Evolutionary conservation across 2,797 vertebrate genomes (phyloP).

Genomic region (Heteromormyrus szaboi): DNA sequence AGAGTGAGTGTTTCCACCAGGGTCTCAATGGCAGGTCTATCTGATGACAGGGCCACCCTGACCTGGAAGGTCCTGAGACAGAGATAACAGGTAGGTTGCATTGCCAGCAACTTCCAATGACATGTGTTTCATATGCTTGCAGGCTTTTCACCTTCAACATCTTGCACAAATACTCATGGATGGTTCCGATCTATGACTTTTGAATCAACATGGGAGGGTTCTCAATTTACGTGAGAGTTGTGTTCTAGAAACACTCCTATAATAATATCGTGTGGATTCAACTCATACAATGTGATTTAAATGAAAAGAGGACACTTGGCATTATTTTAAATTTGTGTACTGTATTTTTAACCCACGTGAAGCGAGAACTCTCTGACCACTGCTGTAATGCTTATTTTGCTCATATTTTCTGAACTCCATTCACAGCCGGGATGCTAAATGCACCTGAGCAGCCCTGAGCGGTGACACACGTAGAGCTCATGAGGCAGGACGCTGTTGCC

Average conservation of each 20-base stretch:
- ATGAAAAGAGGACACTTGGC: neutral
- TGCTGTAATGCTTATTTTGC: neutral
- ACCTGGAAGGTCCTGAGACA: constrained; percentile 66
- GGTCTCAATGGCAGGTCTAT: constrained; percentile 56
- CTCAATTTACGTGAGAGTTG: neutral
- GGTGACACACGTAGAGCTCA: constrained; percentile 78
- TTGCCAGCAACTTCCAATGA: neutral
- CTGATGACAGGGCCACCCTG: constrained; percentile 56
- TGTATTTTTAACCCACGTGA: neutral
- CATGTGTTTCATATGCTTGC: neutral
- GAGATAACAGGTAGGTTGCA: neutral
- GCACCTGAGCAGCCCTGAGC: constrained; percentile 68
- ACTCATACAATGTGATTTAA: neutral
- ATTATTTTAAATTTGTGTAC: neutral
- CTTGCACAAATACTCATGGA: neutral
- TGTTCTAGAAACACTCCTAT: neutral
- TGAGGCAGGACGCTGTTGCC: constrained; percentile 40
- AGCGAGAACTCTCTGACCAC: neutral
- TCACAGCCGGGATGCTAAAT: neutral
- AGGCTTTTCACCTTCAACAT: neutral
- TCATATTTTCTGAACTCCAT: neutral
- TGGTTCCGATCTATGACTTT: neutral
- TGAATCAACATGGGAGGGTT: neutral
- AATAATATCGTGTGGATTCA: neutral
- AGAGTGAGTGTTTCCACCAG: constrained; percentile 61